Conservation (phyloP, 1,140 invertebrate genomes). For the Aphelenchoides besseyi region DNA sequence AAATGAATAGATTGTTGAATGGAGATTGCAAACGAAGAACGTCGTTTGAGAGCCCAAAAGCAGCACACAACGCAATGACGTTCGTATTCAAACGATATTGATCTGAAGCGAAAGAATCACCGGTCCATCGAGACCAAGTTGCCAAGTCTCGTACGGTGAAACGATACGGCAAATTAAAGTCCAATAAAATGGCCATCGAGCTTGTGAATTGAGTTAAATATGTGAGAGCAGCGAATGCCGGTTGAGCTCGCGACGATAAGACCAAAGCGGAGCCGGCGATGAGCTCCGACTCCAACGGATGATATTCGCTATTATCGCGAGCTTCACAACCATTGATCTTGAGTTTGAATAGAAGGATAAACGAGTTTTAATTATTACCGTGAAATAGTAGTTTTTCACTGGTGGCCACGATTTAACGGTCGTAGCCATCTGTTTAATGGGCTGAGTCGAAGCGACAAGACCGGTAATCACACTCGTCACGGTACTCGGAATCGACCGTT, state of each 20-base stretch:
- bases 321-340: conserved; percentile 16
- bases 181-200: background rate
- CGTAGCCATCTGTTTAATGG: background rate
- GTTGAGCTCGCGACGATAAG: background rate
- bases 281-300: background rate
- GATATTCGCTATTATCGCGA: conserved; percentile 2
- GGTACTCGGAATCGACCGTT: background rate
- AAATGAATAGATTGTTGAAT: conserved; percentile 6
- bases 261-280: conserved; percentile 3
- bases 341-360: background rate
- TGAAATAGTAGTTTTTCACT: conserved; percentile 14
- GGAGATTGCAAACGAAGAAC: background rate
- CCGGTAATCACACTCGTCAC: background rate
- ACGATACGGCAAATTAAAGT: background rate
- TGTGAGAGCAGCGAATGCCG: conserved; percentile 10
- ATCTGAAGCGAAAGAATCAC: conserved; percentile 5
- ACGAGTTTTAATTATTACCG: background rate
- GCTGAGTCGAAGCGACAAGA: background rate
- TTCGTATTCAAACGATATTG: conserved; percentile 3
- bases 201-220: background rate
- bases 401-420: conserved; percentile 13
- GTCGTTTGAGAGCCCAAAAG: conserved; percentile 14
- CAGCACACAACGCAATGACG: conserved; percentile 10
- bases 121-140: background rate
- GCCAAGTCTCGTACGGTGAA: background rate